Evolutionary conservation across 2,888 invertebrate genomes (phyloP), one percentile per base, ranked within the genome.

Genomic region (Drosophila limbata): DNA sequence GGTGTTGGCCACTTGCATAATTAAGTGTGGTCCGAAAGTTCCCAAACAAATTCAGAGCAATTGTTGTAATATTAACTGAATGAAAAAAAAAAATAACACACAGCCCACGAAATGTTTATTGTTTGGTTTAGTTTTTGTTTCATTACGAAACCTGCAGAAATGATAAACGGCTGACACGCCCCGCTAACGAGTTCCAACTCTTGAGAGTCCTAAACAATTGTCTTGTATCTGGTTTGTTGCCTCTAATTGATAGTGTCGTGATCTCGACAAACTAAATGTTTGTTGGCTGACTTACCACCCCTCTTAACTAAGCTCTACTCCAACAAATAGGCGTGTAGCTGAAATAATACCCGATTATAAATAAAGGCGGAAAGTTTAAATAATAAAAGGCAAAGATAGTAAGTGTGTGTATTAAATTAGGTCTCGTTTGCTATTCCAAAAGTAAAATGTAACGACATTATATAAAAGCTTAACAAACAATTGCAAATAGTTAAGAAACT

Each of bases 231-330:
- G 66, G 73, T 63, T 73, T 59, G 53, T 60, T 77, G 63, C 67
- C 79, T 83, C 79, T 86, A 84, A 84, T 85, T 84, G 84, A 84
- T 88, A 85, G 85, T 88, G 88, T 88, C 84, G 85, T 84, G 84
- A 88, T 88, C 77, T 63, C 42, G 39, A 37, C 59, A n/a, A 66
- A 60, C 65, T 50, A 73, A 77, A 74, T 75, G 57, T 70, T 66
- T 64, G 65, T 53, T 44, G 48, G 28, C 40, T 42, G 19, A 31
- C 37, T 50, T 44, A 47, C n/a, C 52, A 44, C 47, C 40, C 9
- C 39, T n/a, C 4, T 47, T 13, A 50, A 11, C 17, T 8, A 44
- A 17, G 8, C 44, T 53, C 6, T 31, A 4, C 9, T n/a, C 28
- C 8, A 21, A 53, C 13, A 52, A 44, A 55, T 13, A 19, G 67